phyloP scores from a whole-genome alignment of 2,113 vertebrate genomes.

The Neolamprologus brichardi region DNA sequence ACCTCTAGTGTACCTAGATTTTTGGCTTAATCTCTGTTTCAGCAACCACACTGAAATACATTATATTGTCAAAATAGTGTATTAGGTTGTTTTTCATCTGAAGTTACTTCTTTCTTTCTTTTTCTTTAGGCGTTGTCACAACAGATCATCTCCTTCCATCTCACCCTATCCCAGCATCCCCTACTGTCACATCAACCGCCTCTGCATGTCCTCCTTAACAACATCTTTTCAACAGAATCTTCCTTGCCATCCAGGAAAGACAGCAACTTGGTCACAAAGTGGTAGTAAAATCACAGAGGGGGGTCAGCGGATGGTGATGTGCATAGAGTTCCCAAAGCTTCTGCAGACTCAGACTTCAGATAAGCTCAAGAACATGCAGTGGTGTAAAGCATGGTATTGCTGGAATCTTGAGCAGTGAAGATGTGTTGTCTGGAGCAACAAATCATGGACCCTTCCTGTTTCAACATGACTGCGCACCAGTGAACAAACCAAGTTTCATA shows the following conservation, averaged over 20 bases:
- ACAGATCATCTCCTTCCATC: neutral
- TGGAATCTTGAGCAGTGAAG: neutral
- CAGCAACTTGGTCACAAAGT: neutral
- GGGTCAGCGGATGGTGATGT: neutral
- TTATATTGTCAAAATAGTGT: neutral
- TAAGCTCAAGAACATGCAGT: neutral
- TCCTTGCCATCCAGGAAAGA: neutral
- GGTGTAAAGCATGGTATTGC: neutral
- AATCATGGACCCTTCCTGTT: neutral
- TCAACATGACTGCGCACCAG: neutral
- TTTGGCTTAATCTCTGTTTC: neutral
- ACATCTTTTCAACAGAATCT: neutral
- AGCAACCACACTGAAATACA: neutral
- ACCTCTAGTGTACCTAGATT: neutral
- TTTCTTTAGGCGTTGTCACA: neutral
- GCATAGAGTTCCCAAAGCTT: neutral
- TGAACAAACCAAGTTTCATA: neutral
- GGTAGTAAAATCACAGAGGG: neutral
- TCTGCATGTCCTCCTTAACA: neutral
- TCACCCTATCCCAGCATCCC: neutral
- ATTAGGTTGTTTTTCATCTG: neutral
- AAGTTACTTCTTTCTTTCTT: neutral
- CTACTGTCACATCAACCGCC: neutral
- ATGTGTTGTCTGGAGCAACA: neutral
- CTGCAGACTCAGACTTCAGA: neutral